These are phyloP conservation scores for Corbicula japonica DNA, from an alignment of 2,888 invertebrate species.

Conservation along the genomic window DNA sequence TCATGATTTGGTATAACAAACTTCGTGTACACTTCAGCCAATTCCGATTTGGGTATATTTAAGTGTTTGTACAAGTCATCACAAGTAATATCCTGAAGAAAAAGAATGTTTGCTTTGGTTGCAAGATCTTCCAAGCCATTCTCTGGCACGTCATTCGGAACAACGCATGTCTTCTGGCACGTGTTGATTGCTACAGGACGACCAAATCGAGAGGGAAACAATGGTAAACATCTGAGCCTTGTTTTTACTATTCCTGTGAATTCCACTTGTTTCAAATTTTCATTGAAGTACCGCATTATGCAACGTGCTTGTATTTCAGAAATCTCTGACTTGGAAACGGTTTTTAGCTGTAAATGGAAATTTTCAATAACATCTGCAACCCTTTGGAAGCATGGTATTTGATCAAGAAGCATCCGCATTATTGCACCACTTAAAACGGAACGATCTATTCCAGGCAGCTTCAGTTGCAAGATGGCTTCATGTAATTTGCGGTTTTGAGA, in stretches of 20 bases:
- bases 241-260: not conserved
- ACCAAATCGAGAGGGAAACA: conserved; percentile 3
- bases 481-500: not conserved
- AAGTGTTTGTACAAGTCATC: not conserved
- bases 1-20: conserved; percentile 52
- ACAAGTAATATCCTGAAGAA: not conserved
- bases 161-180: not conserved
- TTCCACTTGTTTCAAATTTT: not conserved
- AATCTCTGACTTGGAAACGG: not conserved
- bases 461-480: not conserved
- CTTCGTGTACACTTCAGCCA: conserved; percentile 41
- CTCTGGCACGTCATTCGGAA: not conserved
- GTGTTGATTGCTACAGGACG: not conserved
- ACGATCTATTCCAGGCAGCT: not conserved
- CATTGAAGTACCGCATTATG: conserved; percentile 30
- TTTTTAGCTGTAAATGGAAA: conserved; percentile 18
- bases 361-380: conserved; percentile 14
- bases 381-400: conserved; percentile 13
- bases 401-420: not conserved
- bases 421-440: not conserved
- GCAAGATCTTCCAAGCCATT: conserved; percentile 19
- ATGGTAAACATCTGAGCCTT: conserved; percentile 1
- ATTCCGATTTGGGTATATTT: no score
- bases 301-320: not conserved
- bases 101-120: not conserved